Percentiles rank a stretch among this genome's conserved stretches.
Evolutionary conservation across 2,797 vertebrate genomes (phyloP).

Genomic region (Otolemur crassicaudatus): DNA sequence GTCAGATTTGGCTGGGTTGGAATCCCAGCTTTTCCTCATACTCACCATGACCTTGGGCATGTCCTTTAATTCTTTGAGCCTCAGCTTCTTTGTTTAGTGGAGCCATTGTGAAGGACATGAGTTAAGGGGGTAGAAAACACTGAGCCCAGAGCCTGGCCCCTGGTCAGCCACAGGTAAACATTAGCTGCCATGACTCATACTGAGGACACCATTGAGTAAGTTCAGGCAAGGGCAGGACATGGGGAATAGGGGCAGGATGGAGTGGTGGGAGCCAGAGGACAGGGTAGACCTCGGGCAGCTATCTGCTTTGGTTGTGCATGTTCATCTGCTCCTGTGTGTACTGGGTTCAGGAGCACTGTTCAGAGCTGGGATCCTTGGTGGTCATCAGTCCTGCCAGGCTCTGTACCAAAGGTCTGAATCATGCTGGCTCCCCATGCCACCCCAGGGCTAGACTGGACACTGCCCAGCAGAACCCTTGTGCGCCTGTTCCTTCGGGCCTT

Average conservation of each 20-base stretch:
- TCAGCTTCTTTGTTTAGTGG: neutral
- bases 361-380: neutral
- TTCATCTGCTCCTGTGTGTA: neutral
- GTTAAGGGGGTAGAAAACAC: neutral
- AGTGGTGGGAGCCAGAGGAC: neutral
- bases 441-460: neutral
- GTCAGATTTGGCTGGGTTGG: neutral
- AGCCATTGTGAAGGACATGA: neutral
- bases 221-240: neutral
- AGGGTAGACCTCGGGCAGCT: neutral
- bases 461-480: neutral
- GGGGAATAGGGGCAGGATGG: neutral
- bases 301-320: neutral
- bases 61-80: neutral
- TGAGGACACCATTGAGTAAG: neutral
- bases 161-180: neutral
- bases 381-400: neutral
- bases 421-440: neutral
- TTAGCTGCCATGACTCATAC: neutral
- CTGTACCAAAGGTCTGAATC: neutral
- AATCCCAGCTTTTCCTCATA: neutral
- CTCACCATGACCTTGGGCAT: neutral
- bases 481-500: neutral
- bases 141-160: neutral
- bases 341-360: neutral